Base-by-base conservation (phyloP, 2,888 invertebrate species). In the Trilocha varians region DNA sequence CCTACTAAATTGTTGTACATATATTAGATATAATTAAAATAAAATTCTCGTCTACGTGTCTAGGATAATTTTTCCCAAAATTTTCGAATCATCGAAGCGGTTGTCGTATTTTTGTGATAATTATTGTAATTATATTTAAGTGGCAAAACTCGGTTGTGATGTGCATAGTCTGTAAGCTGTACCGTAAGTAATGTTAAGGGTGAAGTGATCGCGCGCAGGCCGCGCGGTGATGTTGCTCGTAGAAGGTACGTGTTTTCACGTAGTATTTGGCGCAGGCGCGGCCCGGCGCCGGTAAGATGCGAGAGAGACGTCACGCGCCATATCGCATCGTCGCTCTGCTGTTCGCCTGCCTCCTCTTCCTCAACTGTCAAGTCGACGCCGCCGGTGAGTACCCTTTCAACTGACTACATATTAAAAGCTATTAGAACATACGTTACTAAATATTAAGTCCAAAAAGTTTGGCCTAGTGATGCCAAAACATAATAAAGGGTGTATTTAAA, bases 91-190 rank as follows among this genome's bases (percentile, higher is more conserved):
- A 83, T 82, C 83, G 84, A 84, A 84, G 74, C 79, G 84, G 85
- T 84, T 85, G 84, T 85, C 84, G 84, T 84, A 82, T 84, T 83
- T 84, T 84, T 83, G 84, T 84, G 83, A 84, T 82, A 79, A 59
- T 61, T 62, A 59, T 57, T 49, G 36, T 47, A 41, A 44, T 45
- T 42, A 38, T 50, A 50, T 52, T 46, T 75, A 79, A 78, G 80
- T 83, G 82, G 79, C 77, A 79, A 82, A 84, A 83, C 80, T 83
- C 66, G 82, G 85, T 85, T 85, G 85, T 85, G 85, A 85, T 85
- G 85, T 85, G 84, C 82, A 69, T 80, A 80, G 69, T 71, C 58
- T 62, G 60, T 78, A 79, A 78, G 78, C 51, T 56, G 53, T 69
- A 68, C 65, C 66, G 78, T 80, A 82, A 78, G 80, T 82, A 78